Percentiles rank a stretch among this genome's conserved stretches.
phyloP scores from a whole-genome alignment of 2,888 invertebrate genomes.

The Acholoe squamosa region DNA sequence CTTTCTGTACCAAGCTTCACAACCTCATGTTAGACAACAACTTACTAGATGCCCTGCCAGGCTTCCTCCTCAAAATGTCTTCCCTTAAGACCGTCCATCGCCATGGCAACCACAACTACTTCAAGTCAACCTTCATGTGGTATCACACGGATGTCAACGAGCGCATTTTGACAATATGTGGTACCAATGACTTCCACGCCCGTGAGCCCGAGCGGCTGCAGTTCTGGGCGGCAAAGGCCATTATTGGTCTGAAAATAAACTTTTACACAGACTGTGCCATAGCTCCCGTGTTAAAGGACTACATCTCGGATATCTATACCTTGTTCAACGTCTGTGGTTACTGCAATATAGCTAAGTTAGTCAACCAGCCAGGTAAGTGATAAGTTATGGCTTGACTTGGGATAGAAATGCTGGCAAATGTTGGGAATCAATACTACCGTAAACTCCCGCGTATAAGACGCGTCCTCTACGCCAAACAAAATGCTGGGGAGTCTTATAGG shows the following conservation, averaged over 20 bases:
- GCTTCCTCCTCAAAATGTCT: constrained; percentile 83
- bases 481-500: too few species aligned
- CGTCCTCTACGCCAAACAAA: too few species aligned
- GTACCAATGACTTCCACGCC: constrained; percentile 69
- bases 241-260: constrained; percentile 83
- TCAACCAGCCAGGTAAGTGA: constrained; percentile 78
- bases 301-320: constrained; percentile 83
- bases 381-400: too few species aligned
- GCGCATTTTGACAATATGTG: constrained; percentile 80
- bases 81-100: constrained; percentile 84
- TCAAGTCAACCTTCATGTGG: constrained; percentile 85
- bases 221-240: constrained; percentile 82
- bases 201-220: constrained; percentile 77
- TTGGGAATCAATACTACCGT: too few species aligned
- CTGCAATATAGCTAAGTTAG: constrained; percentile 79
- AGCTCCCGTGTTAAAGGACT: constrained; percentile 82
- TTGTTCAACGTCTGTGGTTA: constrained; percentile 83
- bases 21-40: constrained; percentile 84
- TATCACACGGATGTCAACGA: constrained; percentile 84
- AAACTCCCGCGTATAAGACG: too few species aligned
- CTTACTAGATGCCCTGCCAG: constrained; percentile 84
- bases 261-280: constrained; percentile 81
- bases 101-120: constrained; percentile 85
- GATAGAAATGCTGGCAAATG: too few species aligned
- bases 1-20: constrained; percentile 82